Conservation (phyloP, 2,797 vertebrate genomes). For the Paramormyrops hopkinsi region DNA sequence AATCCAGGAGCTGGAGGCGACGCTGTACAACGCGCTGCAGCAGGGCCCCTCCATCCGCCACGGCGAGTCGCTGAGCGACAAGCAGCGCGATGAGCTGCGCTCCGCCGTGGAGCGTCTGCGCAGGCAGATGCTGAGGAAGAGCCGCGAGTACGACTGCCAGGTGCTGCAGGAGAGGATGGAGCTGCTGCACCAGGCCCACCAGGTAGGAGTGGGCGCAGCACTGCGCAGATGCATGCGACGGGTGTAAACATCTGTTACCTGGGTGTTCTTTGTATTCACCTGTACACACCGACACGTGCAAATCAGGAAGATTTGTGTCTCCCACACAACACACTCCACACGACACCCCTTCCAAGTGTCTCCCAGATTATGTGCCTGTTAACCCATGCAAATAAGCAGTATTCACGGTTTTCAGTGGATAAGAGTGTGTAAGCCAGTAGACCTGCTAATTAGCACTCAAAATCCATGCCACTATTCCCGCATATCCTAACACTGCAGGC, state of each 20-base stretch:
- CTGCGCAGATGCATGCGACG: not conserved
- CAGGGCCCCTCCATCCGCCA: conserved; percentile 97
- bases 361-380: not conserved
- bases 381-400: not conserved
- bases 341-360: not conserved
- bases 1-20: conserved; percentile 98
- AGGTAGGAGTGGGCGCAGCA: conserved; percentile 58
- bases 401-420: not conserved
- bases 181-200: conserved; percentile 93
- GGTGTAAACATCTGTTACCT: not conserved
- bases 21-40: conserved; percentile 94
- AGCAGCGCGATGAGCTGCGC: conserved; percentile 88
- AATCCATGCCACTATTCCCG: not conserved
- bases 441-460: not conserved
- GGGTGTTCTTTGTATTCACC: not conserved
- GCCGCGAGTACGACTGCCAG: conserved; percentile 95
- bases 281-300: not conserved
- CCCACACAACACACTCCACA: not conserved
- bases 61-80: conserved; percentile 84
- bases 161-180: conserved; percentile 98
- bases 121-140: conserved; percentile 96
- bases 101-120: conserved; percentile 89
- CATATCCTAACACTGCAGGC: not conserved
- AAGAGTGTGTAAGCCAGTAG: not conserved
- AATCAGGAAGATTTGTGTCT: not conserved